Evolutionary conservation across 2,797 vertebrate species (phyloP).

Genomic region (Gorsachius magnificus): DNA sequence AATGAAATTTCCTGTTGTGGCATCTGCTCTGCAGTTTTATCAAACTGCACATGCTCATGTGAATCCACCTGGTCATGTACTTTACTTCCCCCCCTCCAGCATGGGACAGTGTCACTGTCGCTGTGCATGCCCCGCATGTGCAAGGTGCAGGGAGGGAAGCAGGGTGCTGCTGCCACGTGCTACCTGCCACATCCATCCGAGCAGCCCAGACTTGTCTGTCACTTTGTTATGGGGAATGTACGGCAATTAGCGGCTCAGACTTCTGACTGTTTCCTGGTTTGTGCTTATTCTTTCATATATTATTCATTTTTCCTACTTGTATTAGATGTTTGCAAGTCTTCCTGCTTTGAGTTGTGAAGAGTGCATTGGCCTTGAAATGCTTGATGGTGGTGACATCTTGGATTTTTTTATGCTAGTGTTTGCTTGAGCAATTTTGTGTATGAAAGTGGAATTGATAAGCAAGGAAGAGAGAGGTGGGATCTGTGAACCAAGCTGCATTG

Average conservation of each 20-base stretch:
- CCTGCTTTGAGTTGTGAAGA: slow-evolving; percentile 38
- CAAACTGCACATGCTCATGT: too few species aligned
- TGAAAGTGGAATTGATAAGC: neutral
- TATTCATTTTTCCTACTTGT: slow-evolving; percentile 65
- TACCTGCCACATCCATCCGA: neutral
- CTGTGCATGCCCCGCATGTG: accelerated
- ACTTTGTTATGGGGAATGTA: neutral
- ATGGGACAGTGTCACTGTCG: neutral
- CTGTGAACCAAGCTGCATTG: neutral
- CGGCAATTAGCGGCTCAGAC: slow-evolving; percentile 31
- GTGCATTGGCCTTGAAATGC: slow-evolving; percentile 24
- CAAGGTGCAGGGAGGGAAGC: neutral
- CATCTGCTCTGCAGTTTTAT: neutral
- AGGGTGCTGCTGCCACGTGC: accelerated
- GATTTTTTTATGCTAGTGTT: neutral
- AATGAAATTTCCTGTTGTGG: neutral
- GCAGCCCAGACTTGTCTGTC: neutral
- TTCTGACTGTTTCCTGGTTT: slow-evolving; percentile 41
- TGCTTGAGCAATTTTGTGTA: neutral
- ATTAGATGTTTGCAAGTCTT: slow-evolving; percentile 51
- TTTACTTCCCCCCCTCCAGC: accelerated
- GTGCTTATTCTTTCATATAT: slow-evolving; percentile 68
- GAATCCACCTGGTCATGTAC: too few species aligned
- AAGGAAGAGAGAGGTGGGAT: neutral
- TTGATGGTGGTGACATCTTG: slow-evolving; percentile 37